Evolutionary conservation across 2,888 invertebrate genomes (phyloP).

Genomic region (Dryomyza anilis): DNA sequence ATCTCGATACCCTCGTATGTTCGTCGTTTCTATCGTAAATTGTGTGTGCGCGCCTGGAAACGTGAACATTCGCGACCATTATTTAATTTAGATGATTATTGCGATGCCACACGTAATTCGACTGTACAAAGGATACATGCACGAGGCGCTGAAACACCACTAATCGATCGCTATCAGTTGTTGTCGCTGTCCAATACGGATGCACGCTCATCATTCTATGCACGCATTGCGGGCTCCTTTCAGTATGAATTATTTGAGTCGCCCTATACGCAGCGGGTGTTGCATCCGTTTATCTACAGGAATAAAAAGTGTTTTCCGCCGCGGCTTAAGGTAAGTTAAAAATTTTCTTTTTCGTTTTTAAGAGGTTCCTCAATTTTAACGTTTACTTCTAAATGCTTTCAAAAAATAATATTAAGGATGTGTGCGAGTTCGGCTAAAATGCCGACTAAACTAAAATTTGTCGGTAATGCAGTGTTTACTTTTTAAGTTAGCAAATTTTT

Average conservation of each 20-base stretch:
- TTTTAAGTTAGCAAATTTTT: too few relatives aligned
- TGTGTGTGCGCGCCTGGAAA: slow-evolving; percentile 65
- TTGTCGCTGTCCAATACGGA: slow-evolving; percentile 44
- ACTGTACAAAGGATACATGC: not conserved
- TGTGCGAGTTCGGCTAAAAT: too few relatives aligned
- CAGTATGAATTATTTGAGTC: slow-evolving; percentile 69
- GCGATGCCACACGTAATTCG: slow-evolving; percentile 26
- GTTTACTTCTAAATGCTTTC: not conserved
- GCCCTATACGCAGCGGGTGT: slow-evolving; percentile 71
- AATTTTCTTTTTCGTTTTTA: slow-evolving; percentile 23
- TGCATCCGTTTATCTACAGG: slow-evolving; percentile 84
- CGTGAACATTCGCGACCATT: slow-evolving; percentile 65
- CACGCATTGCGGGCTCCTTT: slow-evolving; percentile 64
- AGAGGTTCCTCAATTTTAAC: not conserved
- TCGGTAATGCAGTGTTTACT: too few relatives aligned
- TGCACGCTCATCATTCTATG: slow-evolving; percentile 56
- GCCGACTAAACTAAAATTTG: too few relatives aligned
- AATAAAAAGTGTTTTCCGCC: slow-evolving; percentile 70
- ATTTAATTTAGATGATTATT: slow-evolving; percentile 66
- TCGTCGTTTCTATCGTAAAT: slow-evolving; percentile 65
- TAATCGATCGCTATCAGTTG: slow-evolving; percentile 59
- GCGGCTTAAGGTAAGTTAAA: slow-evolving; percentile 70
- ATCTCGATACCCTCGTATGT: slow-evolving; percentile 52
- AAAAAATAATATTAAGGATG: not conserved
- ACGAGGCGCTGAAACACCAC: slow-evolving; percentile 38